A percentile compares a stretch with the other conserved stretches of the same genome.
Evolutionary conservation across 2,888 invertebrate genomes (phyloP).

Genomic region (Agrypnus murinus): DNA sequence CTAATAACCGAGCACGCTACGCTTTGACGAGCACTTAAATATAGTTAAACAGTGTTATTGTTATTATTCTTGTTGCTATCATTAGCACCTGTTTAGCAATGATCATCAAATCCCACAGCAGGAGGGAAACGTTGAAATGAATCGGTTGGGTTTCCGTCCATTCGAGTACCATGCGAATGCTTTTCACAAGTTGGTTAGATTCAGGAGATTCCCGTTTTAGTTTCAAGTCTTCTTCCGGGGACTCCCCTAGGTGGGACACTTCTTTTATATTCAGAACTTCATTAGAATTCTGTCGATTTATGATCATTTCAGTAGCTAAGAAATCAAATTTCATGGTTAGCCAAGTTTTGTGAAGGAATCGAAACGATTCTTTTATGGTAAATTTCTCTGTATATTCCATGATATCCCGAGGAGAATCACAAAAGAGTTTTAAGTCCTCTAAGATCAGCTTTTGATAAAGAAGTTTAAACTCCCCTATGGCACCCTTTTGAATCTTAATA

Average conservation of each 20-base stretch:
- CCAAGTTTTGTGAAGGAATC: constrained; percentile 28
- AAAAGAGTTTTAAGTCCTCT: constrained; percentile 13
- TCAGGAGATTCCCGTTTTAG: neutral
- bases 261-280: constrained; percentile 6
- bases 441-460: constrained; percentile 16
- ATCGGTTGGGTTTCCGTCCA: constrained; percentile 29
- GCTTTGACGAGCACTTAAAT: constrained; percentile 15
- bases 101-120: constrained; percentile 23
- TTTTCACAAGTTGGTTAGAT: constrained; percentile 1
- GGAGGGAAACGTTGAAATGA: constrained; percentile 10
- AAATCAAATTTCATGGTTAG: constrained; percentile 1
- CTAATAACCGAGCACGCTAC: constrained; percentile 8
- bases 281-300: no score
- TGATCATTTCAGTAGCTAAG: neutral
- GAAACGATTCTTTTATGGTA: constrained; percentile 16
- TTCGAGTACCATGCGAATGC: neutral
- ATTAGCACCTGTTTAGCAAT: constrained; percentile 36
- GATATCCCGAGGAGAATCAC: neutral
- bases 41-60: no score
- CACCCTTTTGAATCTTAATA: neutral
- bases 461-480: neutral
- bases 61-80: neutral
- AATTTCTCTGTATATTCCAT: neutral
- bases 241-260: neutral
- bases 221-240: neutral